Base-by-base conservation (phyloP, 2,888 invertebrate species). In the Archips crataeganus region DNA sequence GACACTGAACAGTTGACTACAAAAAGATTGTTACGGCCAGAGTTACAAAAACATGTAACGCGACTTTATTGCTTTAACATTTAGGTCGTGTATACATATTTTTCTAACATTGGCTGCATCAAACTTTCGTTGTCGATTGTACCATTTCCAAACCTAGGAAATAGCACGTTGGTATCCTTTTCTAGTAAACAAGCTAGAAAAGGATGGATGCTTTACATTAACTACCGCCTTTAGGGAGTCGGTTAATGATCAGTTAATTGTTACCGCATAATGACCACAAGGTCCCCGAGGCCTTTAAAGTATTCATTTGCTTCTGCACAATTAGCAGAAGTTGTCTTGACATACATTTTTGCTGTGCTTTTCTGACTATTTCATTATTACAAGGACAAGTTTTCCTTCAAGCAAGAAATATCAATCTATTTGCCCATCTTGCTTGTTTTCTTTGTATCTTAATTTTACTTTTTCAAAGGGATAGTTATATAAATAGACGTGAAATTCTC, bases 211-310 rank as follows among this genome's bases (percentile, higher is more conserved):
- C 15, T 51, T 51, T 8, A 23, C 23, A 8, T 54, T 54, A 54
- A 54, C 54, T 23, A 8, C 51, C 23, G 54, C 23, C 15, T 54
- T 54, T 54, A 54, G 54, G 54, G 54, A 54, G 54, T 54, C 54
- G 54, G 54, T 54, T 54, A 54, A 54, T 54, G 54, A 54, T 54
- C 54, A 54, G 54, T 54, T 54, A 54, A 54, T 54, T 54, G 54
- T 54, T 54, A 15, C 54, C 54, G 54, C 23, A 54, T 54, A 54
- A 54, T 54, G 54, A 54, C 54, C 15, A 9, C 23, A 23, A 54
- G 23, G 54, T 54, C 54, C 54, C 54, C 23, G 54, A 23, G 54
- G 23, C 54, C 23, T 54, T 54, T 54, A 54, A 54, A 54, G 54
- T 54, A 23, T 49, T 49, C n/a, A 49, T 54, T 54, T n/a, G 54